Conservation (phyloP, 2,888 invertebrate genomes). For the Neoascia interrupta region DNA sequence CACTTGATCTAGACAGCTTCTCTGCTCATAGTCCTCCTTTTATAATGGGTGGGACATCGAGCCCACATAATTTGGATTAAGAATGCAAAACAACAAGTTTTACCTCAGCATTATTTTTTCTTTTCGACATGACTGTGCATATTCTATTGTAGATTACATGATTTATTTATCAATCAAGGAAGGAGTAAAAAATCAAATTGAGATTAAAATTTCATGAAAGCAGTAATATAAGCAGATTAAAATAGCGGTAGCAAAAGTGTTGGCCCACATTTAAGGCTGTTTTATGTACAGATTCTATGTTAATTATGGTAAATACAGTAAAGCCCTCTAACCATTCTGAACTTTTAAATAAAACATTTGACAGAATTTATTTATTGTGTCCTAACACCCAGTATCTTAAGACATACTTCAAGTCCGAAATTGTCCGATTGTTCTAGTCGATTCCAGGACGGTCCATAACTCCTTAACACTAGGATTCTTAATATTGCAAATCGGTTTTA, state of each 20-base stretch:
- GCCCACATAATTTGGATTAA: slow-evolving; percentile 78
- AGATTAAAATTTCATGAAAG: slow-evolving; percentile 19
- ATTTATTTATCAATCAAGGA: slow-evolving; percentile 24
- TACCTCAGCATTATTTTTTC: slow-evolving; percentile 63
- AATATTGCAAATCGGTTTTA: too few relatives aligned
- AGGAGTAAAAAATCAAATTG: slow-evolving; percentile 49
- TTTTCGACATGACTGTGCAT: slow-evolving; percentile 38
- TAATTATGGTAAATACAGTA: background rate
- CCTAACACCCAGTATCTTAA: too few relatives aligned
- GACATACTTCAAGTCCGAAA: too few relatives aligned
- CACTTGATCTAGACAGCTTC: slow-evolving; percentile 79
- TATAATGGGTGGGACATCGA: slow-evolving; percentile 78
- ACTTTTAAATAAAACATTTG: too few relatives aligned
- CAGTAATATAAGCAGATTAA: slow-evolving; percentile 1
- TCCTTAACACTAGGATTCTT: too few relatives aligned
- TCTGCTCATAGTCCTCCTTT: slow-evolving; percentile 80
- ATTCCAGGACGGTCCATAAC: too few relatives aligned
- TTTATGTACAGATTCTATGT: background rate
- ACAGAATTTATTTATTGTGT: too few relatives aligned
- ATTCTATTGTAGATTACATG: slow-evolving; percentile 27
- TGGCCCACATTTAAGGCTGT: background rate
- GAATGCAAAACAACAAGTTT: slow-evolving; percentile 31
- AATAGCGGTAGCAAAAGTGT: background rate
- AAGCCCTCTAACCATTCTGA: background rate
- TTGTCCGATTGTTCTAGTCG: too few relatives aligned